These are phyloP conservation scores for Scleropages formosus DNA, from an alignment of 2,797 vertebrate genomes.

Conservation along the genomic window DNA sequence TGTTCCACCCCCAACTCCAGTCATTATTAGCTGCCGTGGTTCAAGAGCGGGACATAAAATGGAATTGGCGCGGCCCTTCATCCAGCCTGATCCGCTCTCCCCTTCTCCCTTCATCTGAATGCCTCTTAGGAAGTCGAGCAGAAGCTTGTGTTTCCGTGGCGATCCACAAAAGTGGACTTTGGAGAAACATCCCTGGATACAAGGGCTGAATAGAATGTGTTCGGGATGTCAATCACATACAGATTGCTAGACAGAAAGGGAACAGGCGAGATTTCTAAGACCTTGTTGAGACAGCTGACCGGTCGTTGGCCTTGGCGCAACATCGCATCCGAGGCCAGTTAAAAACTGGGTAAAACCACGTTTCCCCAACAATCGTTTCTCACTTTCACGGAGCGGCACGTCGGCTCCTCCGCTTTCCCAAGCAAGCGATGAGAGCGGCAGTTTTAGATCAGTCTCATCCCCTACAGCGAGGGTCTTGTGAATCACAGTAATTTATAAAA, in stretches of 20 bases:
- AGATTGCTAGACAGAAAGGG: conserved; percentile 35
- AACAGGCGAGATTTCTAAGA: conserved; percentile 50
- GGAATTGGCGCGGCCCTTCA: conserved; percentile 32
- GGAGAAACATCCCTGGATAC: conserved; percentile 46
- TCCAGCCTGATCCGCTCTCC: conserved; percentile 33
- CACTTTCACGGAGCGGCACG: background rate
- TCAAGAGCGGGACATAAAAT: conserved; percentile 39
- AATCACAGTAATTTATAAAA: background rate
- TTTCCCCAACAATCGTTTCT: conserved; percentile 10
- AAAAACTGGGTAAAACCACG: conserved; percentile 30
- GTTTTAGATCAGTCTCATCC: background rate
- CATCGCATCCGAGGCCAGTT: conserved; percentile 23
- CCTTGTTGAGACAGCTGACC: too few relatives aligned
- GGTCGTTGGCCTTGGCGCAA: conserved; percentile 44
- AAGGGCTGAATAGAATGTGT: conserved; percentile 45
- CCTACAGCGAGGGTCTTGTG: too few relatives aligned
- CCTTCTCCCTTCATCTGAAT: conserved; percentile 28
- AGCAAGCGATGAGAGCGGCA: background rate
- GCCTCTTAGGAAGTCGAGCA: conserved; percentile 34
- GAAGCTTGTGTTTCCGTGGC: conserved; percentile 30
- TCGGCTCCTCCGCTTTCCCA: background rate
- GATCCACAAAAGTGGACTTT: conserved; percentile 41
- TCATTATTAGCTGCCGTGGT: conserved; percentile 16
- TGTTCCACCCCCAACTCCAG: background rate
- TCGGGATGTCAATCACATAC: background rate